These are phyloP conservation scores for Papilio polyxenes DNA, from an alignment of 1,140 invertebrate species.

Conservation along the genomic window DNA sequence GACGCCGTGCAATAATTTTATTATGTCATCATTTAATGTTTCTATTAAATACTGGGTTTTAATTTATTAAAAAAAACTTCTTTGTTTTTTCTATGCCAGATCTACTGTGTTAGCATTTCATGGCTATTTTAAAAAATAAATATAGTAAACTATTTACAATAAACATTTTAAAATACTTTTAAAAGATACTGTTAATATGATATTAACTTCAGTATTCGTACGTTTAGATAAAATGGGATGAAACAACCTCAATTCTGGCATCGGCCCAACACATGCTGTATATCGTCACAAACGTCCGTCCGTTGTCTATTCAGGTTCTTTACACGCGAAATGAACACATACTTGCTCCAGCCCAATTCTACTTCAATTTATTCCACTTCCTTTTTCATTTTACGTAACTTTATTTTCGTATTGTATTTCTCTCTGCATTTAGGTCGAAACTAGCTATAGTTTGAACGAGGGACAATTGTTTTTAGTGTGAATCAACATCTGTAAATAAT, in stretches of 20 bases:
- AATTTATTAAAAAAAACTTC: neutral
- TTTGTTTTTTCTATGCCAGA: neutral
- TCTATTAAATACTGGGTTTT: neutral
- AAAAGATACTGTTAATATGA: constrained; percentile 25
- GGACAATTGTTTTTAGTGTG: neutral
- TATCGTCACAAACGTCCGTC: constrained; percentile 33
- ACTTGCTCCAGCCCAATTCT: constrained; percentile 33
- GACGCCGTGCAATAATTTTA: constrained; percentile 15
- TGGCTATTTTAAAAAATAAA: no score
- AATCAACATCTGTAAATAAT: neutral
- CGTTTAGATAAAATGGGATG: constrained; percentile 22
- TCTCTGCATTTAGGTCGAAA: neutral
- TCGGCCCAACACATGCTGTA: constrained; percentile 31
- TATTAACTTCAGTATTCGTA: constrained; percentile 13
- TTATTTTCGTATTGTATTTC: constrained; percentile 30
- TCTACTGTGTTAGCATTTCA: neutral
- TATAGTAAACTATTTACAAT: no score
- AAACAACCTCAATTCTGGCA: constrained; percentile 35
- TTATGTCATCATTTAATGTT: constrained; percentile 25
- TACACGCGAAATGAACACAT: constrained; percentile 37
- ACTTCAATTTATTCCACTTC: constrained; percentile 36
- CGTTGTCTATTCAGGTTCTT: constrained; percentile 35
- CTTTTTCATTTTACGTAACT: constrained; percentile 38
- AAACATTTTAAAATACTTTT: neutral
- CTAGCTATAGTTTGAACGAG: neutral